Evolutionary conservation across 2,113 vertebrate species (phyloP).

Genomic region (Erythrocercus mccallii): DNA sequence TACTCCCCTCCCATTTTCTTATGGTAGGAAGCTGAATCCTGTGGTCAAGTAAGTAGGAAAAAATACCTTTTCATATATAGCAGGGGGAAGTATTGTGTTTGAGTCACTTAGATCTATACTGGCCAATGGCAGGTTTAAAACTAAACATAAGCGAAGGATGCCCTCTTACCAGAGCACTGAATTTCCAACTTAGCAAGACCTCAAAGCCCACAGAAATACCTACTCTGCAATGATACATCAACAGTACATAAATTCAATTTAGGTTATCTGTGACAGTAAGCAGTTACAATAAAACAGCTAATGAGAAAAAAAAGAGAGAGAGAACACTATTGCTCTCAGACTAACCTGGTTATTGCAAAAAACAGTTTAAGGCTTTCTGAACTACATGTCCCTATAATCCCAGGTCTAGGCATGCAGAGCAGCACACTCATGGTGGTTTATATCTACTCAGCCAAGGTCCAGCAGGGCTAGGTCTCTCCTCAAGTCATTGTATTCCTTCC

Average conservation of each 20-base stretch:
- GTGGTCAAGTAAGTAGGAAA: background rate
- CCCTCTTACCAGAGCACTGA: background rate
- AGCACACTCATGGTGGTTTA: background rate
- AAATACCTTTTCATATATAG: background rate
- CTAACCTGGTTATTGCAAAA: background rate
- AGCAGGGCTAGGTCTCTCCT: background rate
- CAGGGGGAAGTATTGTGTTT: background rate
- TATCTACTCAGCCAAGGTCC: background rate
- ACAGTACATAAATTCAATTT: background rate
- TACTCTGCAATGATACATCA: background rate
- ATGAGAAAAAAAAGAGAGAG: background rate
- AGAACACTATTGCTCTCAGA: background rate
- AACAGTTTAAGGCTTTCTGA: background rate
- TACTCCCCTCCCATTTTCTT: slow-evolving; percentile 38
- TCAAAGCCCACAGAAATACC: background rate
- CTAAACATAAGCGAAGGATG: background rate
- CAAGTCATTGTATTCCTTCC: background rate
- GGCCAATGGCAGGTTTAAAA: background rate
- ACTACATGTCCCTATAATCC: background rate
- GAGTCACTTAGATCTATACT: background rate
- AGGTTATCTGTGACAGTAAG: background rate
- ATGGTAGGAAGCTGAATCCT: background rate
- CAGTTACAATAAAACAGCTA: background rate
- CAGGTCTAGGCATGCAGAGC: background rate
- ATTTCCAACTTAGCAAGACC: background rate